Conservation (phyloP, 1,140 invertebrate species). For the Atta texana region DNA sequence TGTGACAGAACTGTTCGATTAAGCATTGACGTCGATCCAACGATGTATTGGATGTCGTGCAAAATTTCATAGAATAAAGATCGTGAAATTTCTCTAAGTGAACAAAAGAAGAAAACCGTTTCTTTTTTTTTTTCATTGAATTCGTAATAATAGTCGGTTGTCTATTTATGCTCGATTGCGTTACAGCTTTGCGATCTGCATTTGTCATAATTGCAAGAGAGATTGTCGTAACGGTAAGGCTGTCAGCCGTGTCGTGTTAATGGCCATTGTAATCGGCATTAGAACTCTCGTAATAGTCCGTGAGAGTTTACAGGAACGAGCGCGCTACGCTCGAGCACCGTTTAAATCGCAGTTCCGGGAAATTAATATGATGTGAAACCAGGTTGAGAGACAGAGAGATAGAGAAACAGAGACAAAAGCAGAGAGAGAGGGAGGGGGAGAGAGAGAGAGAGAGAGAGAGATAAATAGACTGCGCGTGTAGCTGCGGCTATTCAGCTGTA, state of each 20-base stretch:
- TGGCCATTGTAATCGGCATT: constrained; percentile 58
- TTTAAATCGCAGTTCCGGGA: constrained; percentile 57
- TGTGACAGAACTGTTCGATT: constrained; percentile 58
- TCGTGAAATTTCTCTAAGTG: not conserved
- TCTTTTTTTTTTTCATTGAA: not conserved
- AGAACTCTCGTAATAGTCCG: constrained; percentile 52
- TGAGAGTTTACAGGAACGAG: constrained; percentile 57
- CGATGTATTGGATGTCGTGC: not conserved
- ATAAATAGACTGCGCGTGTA: constrained; percentile 29
- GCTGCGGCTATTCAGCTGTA: constrained; percentile 44
- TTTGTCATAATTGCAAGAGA: constrained; percentile 53
- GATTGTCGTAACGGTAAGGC: constrained; percentile 51
- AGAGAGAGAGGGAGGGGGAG: not conserved
- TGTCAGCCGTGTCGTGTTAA: constrained; percentile 58
- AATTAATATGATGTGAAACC: constrained; percentile 59
- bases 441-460: not conserved
- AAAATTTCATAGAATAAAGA: not conserved
- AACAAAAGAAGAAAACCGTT: not conserved
- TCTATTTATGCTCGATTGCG: constrained; percentile 31
- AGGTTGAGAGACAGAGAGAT: constrained; percentile 26
- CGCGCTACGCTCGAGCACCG: constrained; percentile 43
- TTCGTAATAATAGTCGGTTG: not conserved
- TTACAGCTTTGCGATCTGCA: constrained; percentile 27
- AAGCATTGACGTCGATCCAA: constrained; percentile 10
- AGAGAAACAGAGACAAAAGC: not conserved